Base-by-base conservation (phyloP, 2,113 vertebrate species). In the Leuciscus idus region DNA sequence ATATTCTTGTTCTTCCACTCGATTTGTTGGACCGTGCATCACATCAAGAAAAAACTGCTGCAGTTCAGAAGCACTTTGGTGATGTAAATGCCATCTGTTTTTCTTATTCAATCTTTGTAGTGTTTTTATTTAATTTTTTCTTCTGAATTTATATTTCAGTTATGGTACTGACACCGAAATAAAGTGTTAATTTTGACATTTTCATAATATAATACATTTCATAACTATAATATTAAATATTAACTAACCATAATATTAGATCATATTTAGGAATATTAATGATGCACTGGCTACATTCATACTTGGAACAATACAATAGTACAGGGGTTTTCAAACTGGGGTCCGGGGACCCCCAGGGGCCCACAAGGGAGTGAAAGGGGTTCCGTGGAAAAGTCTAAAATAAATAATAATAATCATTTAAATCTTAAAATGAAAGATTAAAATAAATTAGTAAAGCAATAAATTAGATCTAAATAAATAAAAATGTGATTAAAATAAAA, bases 1-100 rank as follows among this genome's bases (percentile, higher is more conserved):
- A 98, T 89, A 93, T 99, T 89, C 94, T 97, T 4, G 93, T 99
- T 87, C 93, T 99, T 90, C 96, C 96, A 1, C 95, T 99, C 48
- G 98, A 99, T 93, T 89, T 99, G 94, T 93, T 95, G 52, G 93
- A 97, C 19, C 94, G 93, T 76, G 91, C 87, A 77, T 94, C 95
- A 21, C 98, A 99, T 11, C 93, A 96, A 88, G 92, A 75, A 66
- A 97, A 96, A 87, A 95, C 96, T 7, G 94, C 94, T 85, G 89
- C 86, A 0, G 96, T 94, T n/a, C 91, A 99, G 72, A 90, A 95
- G 90, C 91, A 97, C 91, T 99, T 99, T 94, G 96, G 97, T 82
- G 95, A 91, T 90, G 98, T 99, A 93, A 92, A 94, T 89, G 9
- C 13, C 17, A 19, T 15, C 23, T 39, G 50, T 57, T 43, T 57